Percentiles rank a stretch among this genome's conserved stretches.
These are phyloP conservation scores for Anniella stebbinsi DNA, from an alignment of 2,797 vertebrate genomes.

Conservation along the genomic window DNA sequence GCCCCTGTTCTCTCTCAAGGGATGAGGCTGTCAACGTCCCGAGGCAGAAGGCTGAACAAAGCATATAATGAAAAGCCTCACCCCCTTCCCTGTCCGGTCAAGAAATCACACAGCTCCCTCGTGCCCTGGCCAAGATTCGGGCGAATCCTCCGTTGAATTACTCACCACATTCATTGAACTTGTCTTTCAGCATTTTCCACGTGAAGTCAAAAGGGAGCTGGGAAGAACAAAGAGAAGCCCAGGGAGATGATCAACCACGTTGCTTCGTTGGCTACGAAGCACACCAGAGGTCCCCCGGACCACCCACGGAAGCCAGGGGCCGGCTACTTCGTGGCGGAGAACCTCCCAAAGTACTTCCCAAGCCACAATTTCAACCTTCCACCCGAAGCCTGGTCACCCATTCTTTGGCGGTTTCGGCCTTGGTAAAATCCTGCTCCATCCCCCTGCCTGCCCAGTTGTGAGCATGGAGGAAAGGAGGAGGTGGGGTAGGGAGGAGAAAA, in stretches of 20 bases:
- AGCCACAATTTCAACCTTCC: fast-evolving
- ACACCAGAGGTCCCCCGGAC: background rate
- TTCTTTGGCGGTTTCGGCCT: too few relatives aligned
- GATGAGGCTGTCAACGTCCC: background rate
- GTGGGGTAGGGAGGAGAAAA: too few relatives aligned
- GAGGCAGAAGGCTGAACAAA: background rate
- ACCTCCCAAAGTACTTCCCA: background rate
- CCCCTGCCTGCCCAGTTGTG: background rate
- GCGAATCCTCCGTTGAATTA: slow-evolving; percentile 2
- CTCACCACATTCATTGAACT: slow-evolving; percentile 96
- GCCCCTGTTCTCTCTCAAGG: too few relatives aligned
- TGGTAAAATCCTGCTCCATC: too few relatives aligned
- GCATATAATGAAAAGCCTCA: fast-evolving
- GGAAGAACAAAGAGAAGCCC: slow-evolving; percentile 36
- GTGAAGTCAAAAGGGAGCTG: slow-evolving; percentile 98
- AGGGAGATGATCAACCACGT: slow-evolving; percentile 19
- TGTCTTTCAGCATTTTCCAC: slow-evolving; percentile 99
- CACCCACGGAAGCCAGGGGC: background rate
- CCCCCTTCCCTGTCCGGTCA: background rate
- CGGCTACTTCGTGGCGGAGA: background rate
- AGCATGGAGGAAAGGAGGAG: too few relatives aligned
- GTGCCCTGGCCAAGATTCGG: fast-evolving
- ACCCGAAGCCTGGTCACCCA: background rate
- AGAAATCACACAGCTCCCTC: background rate
- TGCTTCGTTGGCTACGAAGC: background rate